phyloP scores from a whole-genome alignment of 2,888 invertebrate genomes.

The Lottia scabra region DNA sequence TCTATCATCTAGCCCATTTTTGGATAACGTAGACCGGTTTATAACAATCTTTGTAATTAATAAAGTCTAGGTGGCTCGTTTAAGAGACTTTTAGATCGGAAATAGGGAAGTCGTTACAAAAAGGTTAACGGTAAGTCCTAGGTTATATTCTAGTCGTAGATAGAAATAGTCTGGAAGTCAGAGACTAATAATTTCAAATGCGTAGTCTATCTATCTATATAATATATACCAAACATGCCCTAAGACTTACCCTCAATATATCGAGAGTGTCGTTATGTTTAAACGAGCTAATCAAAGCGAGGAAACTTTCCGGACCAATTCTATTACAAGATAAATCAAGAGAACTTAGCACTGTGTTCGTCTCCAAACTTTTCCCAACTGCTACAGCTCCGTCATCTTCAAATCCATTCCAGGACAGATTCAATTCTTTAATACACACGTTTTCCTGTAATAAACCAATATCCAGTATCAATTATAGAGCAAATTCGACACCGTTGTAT shows the following conservation, averaged over 20 bases:
- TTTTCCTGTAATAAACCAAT: conserved; percentile 53
- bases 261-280: conserved; percentile 52
- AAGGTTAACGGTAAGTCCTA: no score
- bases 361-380: conserved; percentile 53
- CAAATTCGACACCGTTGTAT: neutral
- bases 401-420: conserved; percentile 67
- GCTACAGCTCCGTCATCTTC: conserved; percentile 59
- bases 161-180: no score
- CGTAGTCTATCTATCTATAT: neutral
- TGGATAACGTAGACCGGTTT: no score
- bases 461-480: neutral
- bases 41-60: no score
- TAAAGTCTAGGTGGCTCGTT: no score
- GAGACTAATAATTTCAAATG: no score
- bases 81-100: no score
- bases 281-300: conserved; percentile 52
- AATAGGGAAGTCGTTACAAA: no score
- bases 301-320: conserved; percentile 58
- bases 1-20: no score
- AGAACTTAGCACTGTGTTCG: conserved; percentile 52
- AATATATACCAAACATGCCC: neutral
- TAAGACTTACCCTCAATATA: conserved; percentile 38
- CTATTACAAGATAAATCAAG: conserved; percentile 61
- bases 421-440: conserved; percentile 49
- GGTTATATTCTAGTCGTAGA: no score